Percentiles rank a stretch among this genome's conserved stretches.
Conservation (phyloP, 2,113 vertebrate genomes). For the Plotosus lineatus region DNA sequence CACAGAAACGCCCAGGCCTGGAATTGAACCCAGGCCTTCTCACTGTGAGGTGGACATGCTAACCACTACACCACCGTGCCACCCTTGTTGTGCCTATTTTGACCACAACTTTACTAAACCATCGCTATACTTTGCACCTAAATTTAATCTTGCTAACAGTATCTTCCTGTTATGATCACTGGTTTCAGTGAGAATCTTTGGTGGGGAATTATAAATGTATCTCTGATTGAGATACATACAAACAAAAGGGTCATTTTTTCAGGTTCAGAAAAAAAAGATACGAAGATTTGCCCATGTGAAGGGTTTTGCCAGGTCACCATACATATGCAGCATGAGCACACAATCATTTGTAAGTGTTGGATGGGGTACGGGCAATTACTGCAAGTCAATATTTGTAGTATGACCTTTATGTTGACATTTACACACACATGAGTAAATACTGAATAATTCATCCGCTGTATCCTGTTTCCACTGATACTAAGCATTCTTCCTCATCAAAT, state of each 20-base stretch:
- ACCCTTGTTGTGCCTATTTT: not conserved
- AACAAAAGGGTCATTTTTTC: not conserved
- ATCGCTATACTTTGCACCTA: not conserved
- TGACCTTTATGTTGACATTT: slow-evolving; percentile 40
- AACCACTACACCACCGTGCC: too few relatives aligned
- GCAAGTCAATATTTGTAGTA: slow-evolving; percentile 20
- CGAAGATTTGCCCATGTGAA: not conserved
- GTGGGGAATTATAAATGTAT: not conserved
- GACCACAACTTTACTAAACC: not conserved
- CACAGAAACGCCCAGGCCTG: too few relatives aligned
- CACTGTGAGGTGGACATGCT: too few relatives aligned
- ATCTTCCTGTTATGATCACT: not conserved
- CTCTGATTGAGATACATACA: not conserved
- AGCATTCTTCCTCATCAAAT: slow-evolving; percentile 2
- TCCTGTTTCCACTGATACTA: slow-evolving; percentile 10
- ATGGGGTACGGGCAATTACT: not conserved
- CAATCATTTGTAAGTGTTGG: not conserved
- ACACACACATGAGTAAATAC: not conserved
- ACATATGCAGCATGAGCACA: not conserved
- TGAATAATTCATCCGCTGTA: slow-evolving; percentile 34
- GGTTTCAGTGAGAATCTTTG: not conserved
- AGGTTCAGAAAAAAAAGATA: not conserved
- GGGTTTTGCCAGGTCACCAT: not conserved
- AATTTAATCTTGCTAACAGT: not conserved
- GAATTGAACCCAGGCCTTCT: too few relatives aligned